Conservation (phyloP, 1,140 invertebrate genomes). For the Pemphigus obesinymphae region DNA sequence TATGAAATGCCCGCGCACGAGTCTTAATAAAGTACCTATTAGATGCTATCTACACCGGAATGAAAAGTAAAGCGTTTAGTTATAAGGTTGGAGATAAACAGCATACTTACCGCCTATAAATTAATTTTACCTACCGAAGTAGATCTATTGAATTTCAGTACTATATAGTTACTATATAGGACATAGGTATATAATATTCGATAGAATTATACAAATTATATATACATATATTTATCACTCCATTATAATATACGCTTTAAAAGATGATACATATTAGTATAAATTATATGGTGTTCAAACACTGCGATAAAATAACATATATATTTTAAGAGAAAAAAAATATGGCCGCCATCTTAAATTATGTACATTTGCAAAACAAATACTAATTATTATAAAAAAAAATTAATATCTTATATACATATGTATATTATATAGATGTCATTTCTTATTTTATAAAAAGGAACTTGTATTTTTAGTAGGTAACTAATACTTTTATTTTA, state of each 20-base stretch:
- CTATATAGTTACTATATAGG: not conserved
- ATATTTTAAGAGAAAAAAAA: not conserved
- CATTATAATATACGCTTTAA: not conserved
- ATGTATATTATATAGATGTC: no score
- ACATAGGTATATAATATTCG: not conserved
- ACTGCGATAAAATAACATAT: not conserved
- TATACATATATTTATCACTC: not conserved
- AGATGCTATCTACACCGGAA: not conserved
- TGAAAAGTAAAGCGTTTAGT: not conserved
- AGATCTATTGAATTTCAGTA: conserved; percentile 5
- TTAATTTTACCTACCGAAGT: not conserved
- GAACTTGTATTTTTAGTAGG: no score
- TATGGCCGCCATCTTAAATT: no score
- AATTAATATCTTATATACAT: no score
- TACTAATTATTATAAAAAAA: no score
- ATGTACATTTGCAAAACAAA: no score
- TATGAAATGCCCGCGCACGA: conserved; percentile 6
- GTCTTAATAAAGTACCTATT: not conserved
- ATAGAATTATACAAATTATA: not conserved
- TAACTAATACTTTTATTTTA: no score
- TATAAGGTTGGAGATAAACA: not conserved
- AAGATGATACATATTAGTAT: not conserved
- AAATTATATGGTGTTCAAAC: not conserved
- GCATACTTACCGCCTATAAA: conserved; percentile 12
- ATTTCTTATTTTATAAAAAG: no score